These are phyloP conservation scores for Ellobius talpinus DNA, from an alignment of 2,113 vertebrate genomes.

Conservation along the genomic window DNA sequence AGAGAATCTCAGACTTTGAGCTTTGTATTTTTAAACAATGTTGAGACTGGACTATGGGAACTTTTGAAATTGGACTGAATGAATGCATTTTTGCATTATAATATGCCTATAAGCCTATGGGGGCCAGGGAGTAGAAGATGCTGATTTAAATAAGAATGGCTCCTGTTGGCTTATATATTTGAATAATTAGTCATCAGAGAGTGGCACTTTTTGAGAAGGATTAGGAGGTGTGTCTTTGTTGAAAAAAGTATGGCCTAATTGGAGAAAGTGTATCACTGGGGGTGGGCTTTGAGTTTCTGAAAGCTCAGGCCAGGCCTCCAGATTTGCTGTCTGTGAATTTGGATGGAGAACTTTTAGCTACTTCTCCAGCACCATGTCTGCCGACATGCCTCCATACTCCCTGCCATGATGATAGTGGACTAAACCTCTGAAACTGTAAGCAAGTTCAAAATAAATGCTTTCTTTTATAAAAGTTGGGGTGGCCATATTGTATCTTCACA, in stretches of 20 bases:
- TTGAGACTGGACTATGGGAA: not conserved
- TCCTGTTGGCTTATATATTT: not conserved
- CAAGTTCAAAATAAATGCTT: not conserved
- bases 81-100: not conserved
- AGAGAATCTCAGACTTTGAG: not conserved
- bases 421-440: not conserved
- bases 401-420: not conserved
- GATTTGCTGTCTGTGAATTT: not conserved
- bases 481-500: not conserved
- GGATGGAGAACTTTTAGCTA: not conserved
- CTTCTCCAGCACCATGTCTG: not conserved
- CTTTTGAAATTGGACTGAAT: not conserved
- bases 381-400: not conserved
- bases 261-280: not conserved
- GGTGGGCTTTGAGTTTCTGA: not conserved
- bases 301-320: not conserved
- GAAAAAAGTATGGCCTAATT: not conserved
- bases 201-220: not conserved
- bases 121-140: not conserved
- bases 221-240: not conserved
- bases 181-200: not conserved
- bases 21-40: not conserved
- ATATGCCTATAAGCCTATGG: not conserved
- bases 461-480: not conserved
- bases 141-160: not conserved